These are phyloP conservation scores for Oreonectes daqikongensis DNA, from an alignment of 2,797 vertebrate genomes.

Conservation along the genomic window DNA sequence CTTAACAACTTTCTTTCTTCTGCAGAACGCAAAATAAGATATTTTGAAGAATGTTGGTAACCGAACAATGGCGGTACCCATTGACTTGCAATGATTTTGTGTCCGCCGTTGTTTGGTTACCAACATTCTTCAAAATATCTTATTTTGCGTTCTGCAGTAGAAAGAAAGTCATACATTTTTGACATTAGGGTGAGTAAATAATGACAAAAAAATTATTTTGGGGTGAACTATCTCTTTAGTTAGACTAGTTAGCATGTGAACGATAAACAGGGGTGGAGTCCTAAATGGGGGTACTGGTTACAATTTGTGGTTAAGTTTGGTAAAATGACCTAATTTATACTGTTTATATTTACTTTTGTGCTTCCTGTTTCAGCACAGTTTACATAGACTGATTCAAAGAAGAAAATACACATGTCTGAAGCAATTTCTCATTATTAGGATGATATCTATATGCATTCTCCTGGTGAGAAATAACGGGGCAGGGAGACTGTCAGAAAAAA, in stretches of 20 bases:
- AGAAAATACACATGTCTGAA: not conserved
- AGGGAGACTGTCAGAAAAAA: slow-evolving; percentile 63
- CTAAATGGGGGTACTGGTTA: not conserved
- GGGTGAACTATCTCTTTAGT: not conserved
- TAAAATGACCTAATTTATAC: not conserved
- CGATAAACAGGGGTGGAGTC: not conserved
- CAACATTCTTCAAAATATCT: no score
- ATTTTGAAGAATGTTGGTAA: no score
- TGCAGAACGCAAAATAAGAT: no score
- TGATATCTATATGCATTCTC: not conserved
- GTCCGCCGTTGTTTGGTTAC: no score
- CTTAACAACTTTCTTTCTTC: no score
- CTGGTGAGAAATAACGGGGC: slow-evolving; percentile 1
- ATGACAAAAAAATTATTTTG: no score
- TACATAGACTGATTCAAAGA: not conserved
- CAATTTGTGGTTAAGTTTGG: slow-evolving; percentile 1
- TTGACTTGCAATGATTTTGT: not conserved
- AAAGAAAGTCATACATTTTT: not conserved
- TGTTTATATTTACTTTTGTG: not conserved
- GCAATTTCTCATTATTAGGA: not conserved
- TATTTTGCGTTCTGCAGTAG: no score
- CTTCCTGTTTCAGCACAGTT: not conserved
- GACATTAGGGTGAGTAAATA: no score
- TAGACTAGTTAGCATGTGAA: not conserved
- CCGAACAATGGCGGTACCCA: no score